Evolutionary conservation across 2,888 invertebrate genomes (phyloP).

Genomic region (Teleogryllus oceanicus): DNA sequence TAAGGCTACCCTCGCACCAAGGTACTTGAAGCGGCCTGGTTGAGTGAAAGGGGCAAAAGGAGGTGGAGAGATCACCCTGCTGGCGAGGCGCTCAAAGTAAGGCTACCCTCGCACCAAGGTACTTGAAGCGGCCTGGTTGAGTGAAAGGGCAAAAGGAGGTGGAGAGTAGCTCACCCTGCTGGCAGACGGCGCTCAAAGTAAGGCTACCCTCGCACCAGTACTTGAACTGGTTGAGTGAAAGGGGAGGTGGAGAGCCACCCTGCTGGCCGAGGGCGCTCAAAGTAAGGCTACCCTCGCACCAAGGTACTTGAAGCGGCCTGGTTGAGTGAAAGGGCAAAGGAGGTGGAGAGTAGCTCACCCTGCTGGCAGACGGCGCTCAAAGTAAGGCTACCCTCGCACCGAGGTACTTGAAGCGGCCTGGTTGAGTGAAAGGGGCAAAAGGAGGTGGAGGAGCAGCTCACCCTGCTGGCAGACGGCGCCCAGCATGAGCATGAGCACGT

Average conservation of each 20-base stretch:
- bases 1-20: slow-evolving; percentile 53
- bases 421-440: too few relatives aligned
- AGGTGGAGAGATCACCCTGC: too few relatives aligned
- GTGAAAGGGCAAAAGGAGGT: too few relatives aligned
- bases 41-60: too few relatives aligned
- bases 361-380: slow-evolving; percentile 60
- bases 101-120: slow-evolving; percentile 50
- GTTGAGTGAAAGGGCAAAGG: too few relatives aligned
- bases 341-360: slow-evolving; percentile 25
- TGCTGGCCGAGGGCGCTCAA: slow-evolving; percentile 60
- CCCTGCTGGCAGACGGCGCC: slow-evolving; percentile 63
- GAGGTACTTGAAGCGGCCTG: too few relatives aligned
- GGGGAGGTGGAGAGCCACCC: too few relatives aligned
- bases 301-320: too few relatives aligned
- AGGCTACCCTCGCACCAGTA: too few relatives aligned
- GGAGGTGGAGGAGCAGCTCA: slow-evolving; percentile 39
- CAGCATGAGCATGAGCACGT: slow-evolving; percentile 54
- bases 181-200: slow-evolving; percentile 40
- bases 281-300: slow-evolving; percentile 54
- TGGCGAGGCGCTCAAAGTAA: slow-evolving; percentile 56
- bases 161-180: too few relatives aligned
- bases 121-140: too few relatives aligned
- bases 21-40: too few relatives aligned
- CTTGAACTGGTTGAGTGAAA: neutral
- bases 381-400: slow-evolving; percentile 54